Percentiles rank a stretch among this genome's conserved stretches.
Conservation (phyloP, 2,113 vertebrate species). For the Aplodontia rufa region DNA sequence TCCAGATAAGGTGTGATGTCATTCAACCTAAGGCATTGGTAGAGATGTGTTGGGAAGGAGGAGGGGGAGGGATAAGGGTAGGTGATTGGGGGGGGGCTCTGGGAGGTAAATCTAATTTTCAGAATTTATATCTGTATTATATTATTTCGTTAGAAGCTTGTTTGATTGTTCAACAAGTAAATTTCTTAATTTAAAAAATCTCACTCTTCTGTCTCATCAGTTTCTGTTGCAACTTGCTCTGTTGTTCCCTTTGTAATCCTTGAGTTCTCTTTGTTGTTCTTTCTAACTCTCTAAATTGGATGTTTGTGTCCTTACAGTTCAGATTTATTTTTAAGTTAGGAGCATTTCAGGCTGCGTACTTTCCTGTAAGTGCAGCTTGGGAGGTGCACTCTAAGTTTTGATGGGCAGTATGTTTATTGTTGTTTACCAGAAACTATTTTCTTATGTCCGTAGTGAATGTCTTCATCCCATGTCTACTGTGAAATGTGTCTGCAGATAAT, state of each 20-base stretch:
- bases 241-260: neutral
- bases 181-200: no score
- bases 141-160: no score
- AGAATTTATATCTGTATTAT: no score
- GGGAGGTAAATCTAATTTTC: no score
- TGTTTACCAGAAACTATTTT: neutral
- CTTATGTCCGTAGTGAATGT: neutral
- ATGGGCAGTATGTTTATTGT: neutral
- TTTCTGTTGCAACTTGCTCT: neutral
- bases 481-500: neutral
- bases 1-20: no score
- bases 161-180: no score
- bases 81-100: no score
- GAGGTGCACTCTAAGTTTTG: neutral
- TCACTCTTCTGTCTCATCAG: neutral
- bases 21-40: no score
- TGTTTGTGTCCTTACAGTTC: neutral
- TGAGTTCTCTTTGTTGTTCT: neutral
- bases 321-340: neutral
- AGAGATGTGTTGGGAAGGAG: no score
- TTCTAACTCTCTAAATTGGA: neutral
- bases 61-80: no score
- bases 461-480: neutral
- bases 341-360: neutral
- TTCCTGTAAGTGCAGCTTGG: neutral